Conservation (phyloP, 2,888 invertebrate species). For the Trisateles emortualis region DNA sequence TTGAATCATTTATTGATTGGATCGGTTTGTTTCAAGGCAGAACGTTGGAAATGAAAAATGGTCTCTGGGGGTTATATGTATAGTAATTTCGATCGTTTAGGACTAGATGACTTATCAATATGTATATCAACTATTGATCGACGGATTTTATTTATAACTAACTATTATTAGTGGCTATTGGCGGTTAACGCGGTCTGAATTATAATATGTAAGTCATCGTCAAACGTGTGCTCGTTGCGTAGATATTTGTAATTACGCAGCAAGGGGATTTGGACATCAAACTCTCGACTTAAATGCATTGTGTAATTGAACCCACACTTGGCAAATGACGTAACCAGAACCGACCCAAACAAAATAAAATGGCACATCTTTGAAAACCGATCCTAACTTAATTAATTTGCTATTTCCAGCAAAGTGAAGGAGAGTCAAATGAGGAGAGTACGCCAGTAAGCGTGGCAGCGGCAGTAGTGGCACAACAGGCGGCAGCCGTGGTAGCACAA, state of each 20-base stretch:
- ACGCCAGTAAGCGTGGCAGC: conserved; percentile 84
- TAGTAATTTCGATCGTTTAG: conserved; percentile 3
- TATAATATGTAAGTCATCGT: no score
- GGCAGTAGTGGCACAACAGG: conserved; percentile 73
- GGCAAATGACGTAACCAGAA: no score
- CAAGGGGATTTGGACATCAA: no score
- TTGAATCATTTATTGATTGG: conserved; percentile 8
- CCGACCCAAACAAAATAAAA: no score
- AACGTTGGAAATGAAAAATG: conserved; percentile 12
- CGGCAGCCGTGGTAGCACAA: conserved; percentile 70
- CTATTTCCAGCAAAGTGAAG: conserved; percentile 70
- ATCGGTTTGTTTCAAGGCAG: conserved; percentile 5
- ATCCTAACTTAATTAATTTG: background rate
- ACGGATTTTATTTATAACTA: background rate
- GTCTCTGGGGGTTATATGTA: conserved; percentile 5
- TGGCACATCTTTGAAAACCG: background rate
- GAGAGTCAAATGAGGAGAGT: conserved; percentile 85
- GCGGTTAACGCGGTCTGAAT: no score
- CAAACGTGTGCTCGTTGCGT: no score
- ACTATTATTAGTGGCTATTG: background rate
- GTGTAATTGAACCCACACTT: no score
- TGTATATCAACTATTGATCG: conserved; percentile 4
- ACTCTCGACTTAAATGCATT: no score
- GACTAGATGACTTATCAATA: conserved; percentile 3
- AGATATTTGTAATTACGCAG: no score